Evolutionary conservation across 2,797 vertebrate species (phyloP), one percentile per base, ranked within the genome.

Genomic region (Garrulus glandarius): DNA sequence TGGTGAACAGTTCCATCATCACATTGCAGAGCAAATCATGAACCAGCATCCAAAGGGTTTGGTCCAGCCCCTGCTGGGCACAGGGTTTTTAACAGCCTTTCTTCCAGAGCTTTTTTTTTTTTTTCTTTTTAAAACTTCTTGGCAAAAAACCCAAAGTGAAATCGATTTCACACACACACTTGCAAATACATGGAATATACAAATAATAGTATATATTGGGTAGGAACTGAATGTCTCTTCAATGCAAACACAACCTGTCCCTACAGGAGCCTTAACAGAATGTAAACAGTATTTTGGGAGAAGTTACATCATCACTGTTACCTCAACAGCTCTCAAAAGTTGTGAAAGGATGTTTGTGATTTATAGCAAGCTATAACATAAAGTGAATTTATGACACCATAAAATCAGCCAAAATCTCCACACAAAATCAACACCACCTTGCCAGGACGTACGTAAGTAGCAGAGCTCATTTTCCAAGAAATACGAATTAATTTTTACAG

Each of bases 311-410:
- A 94, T 37, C 84, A 41, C 60, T 41, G 75, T n/a, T 81, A 84
- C 64, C 39, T 89, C 75, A 85, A 29, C 10, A 55, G 70, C 68
- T 67, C 77, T 75, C 87, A 59, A 76, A 94, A 89, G 72, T n/a
- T 71, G 68, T 87, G 84, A 92, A 92, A 91, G 27, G 71, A 82
- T 80, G 81, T 71, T 91, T 87, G 60, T 5, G 6, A 92, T 94
- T 92, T 94, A 89, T 46, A 91, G 65, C 65, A 81, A 93, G 61
- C 57, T 81, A 34, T 59, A 92, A 47, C 52, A 89, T 65, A 76
- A 84, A 94, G 39, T 39, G 72, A 79, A 95, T 93, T 96, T 92
- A 95, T 83, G 74, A 47, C 72, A 89, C 79, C 65, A 18, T 82
- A 86, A 96, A 92, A 56, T 2, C 65, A 91, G 85, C 72, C 77